Conservation (phyloP, 2,113 vertebrate genomes). For the Climacteris rufus region DNA sequence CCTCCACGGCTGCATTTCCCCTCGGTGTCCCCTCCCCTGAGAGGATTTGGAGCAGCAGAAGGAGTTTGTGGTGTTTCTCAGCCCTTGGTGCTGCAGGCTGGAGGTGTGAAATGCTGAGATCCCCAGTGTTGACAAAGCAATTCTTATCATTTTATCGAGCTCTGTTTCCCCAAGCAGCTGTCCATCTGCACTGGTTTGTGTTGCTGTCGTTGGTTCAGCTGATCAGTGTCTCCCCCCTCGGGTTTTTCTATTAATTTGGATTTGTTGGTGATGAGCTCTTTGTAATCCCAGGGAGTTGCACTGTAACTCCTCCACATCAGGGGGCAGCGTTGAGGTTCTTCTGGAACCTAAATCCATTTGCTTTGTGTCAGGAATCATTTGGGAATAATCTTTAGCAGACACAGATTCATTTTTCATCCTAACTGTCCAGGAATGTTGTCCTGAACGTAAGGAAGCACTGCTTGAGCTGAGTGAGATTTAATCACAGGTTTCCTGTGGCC, state of each 20-base stretch:
- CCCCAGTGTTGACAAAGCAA: rapidly evolving
- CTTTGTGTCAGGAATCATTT: not conserved
- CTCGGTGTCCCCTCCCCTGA: not conserved
- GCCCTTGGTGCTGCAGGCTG: not conserved
- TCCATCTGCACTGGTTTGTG: not conserved
- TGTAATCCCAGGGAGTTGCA: rapidly evolving
- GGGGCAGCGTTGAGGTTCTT: not conserved
- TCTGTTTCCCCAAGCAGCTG: not conserved
- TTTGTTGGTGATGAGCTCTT: not conserved
- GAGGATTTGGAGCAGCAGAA: not conserved
- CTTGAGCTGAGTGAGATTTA: not conserved
- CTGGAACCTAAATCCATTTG: rapidly evolving
- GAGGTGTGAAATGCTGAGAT: not conserved
- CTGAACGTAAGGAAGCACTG: not conserved
- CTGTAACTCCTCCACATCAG: rapidly evolving
- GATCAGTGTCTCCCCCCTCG: rapidly evolving
- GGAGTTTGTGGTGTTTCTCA: not conserved
- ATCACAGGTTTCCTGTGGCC: not conserved
- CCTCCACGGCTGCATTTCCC: not conserved
- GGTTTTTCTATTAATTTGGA: rapidly evolving
- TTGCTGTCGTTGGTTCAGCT: not conserved
- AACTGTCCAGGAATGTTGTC: constrained; percentile 7
- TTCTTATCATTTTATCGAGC: not conserved
- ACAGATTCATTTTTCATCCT: not conserved
- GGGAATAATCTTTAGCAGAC: not conserved